These are phyloP conservation scores for Drosophila parvula DNA, from an alignment of 1,140 invertebrate species.

Conservation along the genomic window DNA sequence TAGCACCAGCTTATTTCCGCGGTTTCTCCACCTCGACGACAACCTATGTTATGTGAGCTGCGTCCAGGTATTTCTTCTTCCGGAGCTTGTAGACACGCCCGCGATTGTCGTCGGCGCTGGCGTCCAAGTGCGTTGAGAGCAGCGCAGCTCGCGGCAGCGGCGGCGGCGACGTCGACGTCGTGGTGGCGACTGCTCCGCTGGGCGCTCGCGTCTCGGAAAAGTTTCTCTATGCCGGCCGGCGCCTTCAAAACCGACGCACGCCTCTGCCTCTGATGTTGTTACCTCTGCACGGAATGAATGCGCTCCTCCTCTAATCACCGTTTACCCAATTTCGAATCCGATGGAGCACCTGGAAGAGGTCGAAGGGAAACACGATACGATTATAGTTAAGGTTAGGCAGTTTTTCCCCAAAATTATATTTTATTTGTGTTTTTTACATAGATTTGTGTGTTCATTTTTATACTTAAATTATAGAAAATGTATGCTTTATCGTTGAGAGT, in stretches of 20 bases:
- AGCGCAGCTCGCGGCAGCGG: conserved; percentile 69
- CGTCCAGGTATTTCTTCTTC: conserved; percentile 78
- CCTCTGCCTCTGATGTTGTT: neutral
- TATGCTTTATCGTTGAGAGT: neutral
- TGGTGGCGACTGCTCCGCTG: conserved; percentile 77
- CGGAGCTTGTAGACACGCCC: conserved; percentile 83
- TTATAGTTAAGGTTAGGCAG: neutral
- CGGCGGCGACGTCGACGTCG: conserved; percentile 80
- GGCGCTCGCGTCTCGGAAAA: conserved; percentile 67
- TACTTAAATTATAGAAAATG: too few relatives aligned
- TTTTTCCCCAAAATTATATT: too few relatives aligned
- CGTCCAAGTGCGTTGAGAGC: conserved; percentile 74
- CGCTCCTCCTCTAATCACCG: conserved; percentile 8
- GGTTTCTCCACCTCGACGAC: conserved; percentile 8
- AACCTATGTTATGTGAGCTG: conserved; percentile 74
- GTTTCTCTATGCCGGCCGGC: conserved; percentile 51
- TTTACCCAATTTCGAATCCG: neutral
- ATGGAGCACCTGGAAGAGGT: conserved; percentile 29
- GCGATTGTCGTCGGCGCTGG: conserved; percentile 76
- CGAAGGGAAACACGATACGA: neutral
- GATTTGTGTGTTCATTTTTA: too few relatives aligned
- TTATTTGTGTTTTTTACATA: neutral
- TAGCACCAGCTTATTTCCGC: conserved; percentile 8
- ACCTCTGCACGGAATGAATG: neutral
- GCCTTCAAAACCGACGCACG: conserved; percentile 22